phyloP scores from a whole-genome alignment of 2,888 invertebrate genomes.

The Volucella inanis region DNA sequence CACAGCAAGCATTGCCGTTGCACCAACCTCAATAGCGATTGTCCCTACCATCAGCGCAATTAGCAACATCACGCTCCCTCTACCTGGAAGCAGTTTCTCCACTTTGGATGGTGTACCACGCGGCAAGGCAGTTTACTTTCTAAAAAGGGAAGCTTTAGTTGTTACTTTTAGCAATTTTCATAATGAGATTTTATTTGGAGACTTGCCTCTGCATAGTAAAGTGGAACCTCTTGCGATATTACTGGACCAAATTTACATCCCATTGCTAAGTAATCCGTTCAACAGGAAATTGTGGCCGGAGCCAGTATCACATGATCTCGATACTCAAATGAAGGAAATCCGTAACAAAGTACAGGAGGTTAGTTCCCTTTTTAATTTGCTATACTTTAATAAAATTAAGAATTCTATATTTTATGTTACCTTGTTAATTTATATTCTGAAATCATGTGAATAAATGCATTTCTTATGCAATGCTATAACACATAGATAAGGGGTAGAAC shows the following conservation, averaged over 20 bases:
- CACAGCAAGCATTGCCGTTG: constrained; percentile 49
- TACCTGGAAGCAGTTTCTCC: constrained; percentile 80
- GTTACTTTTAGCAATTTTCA: constrained; percentile 82
- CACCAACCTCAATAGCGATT: constrained; percentile 59
- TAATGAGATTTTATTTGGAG: constrained; percentile 87
- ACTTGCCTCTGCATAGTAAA: constrained; percentile 88
- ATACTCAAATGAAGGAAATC: constrained; percentile 87
- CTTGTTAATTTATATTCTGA: constrained; percentile 1
- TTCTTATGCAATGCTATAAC: not conserved
- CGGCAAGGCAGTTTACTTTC: constrained; percentile 84
- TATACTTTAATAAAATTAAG: constrained; percentile 9
- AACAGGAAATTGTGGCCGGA: constrained; percentile 90
- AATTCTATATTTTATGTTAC: constrained; percentile 11
- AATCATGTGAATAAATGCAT: not conserved
- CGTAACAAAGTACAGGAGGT: constrained; percentile 82
- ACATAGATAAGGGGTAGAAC: constrained; percentile 88
- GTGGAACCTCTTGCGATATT: constrained; percentile 88
- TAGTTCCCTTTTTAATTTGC: constrained; percentile 76
- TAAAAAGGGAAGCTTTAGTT: constrained; percentile 82
- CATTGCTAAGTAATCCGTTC: constrained; percentile 87
- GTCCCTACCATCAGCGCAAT: constrained; percentile 64
- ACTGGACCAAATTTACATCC: constrained; percentile 89
- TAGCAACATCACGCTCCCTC: constrained; percentile 76
- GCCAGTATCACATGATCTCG: constrained; percentile 88
- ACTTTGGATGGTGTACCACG: constrained; percentile 81